These are phyloP conservation scores for Semicossyphus pulcher DNA, from an alignment of 2,113 vertebrate genomes.

Conservation along the genomic window DNA sequence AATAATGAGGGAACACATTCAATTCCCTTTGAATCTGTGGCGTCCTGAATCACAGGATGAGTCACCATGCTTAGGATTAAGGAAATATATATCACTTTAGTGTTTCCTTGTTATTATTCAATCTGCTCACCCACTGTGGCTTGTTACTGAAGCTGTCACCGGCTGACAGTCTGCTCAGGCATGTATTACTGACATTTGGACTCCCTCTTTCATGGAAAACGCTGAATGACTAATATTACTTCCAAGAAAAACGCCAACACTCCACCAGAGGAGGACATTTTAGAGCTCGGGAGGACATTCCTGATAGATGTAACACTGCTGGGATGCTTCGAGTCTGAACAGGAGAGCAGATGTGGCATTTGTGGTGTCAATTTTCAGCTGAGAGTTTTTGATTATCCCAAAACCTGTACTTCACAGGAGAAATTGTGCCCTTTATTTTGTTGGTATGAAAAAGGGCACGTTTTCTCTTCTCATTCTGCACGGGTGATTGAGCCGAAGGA, in stretches of 20 bases:
- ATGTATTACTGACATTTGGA: constrained; percentile 1
- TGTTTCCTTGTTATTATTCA: constrained; percentile 3
- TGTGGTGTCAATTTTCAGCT: neutral
- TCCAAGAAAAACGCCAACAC: neutral
- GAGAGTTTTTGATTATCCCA: neutral
- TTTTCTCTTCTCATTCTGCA: neutral
- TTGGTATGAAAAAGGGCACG: neutral
- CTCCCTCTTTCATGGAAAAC: neutral
- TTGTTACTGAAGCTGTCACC: neutral
- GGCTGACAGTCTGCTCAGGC: neutral
- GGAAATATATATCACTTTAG: constrained; percentile 27
- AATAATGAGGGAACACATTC: constrained; percentile 21
- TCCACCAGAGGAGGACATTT: neutral
- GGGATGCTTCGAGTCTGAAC: neutral
- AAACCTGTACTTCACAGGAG: no score
- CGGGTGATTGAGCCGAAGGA: neutral
- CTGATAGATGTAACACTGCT: neutral
- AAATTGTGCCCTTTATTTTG: neutral
- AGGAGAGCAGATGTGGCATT: neutral
- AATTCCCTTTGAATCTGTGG: constrained; percentile 20
- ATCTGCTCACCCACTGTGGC: neutral
- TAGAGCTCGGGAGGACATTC: neutral
- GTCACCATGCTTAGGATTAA: constrained; percentile 34
- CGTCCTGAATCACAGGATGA: constrained; percentile 44
- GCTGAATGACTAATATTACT: constrained; percentile 2